Base-by-base conservation (phyloP, 2,113 vertebrate species). In the Antechinus flavipes region DNA sequence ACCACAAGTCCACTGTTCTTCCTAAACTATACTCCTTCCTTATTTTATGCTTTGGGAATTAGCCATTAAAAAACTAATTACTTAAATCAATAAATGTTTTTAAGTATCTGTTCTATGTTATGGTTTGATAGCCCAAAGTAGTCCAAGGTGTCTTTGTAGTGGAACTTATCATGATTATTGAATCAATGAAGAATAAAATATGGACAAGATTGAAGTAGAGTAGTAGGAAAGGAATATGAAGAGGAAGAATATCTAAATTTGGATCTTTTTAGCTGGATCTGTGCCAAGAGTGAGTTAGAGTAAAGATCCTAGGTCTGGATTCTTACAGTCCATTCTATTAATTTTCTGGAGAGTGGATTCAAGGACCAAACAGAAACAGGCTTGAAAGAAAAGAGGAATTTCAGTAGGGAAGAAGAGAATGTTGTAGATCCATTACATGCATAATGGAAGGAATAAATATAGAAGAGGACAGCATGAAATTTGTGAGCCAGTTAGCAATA, bases 401-500 rank as follows among this genome's bases (percentile, higher is more conserved):
- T 84, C 35, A 84, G 0, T 84, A 84, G 68, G 16, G 8, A 42
- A 84, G 35, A 84, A 84, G 19, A n/a, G 16, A 42, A 42, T 42
- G 68, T 1, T 42, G 5, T 76, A 1, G 35, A 76, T 76, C 35
- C 35, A 22, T 76, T 76, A 19, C 68, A 76, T 76, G 35, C 68
- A 76, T 76, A 35, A 76, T 84, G 22, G 68, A 76, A 23, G 68
- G 68, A 42, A 8, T 42, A 42, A 35, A 84, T 14, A 16, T 42
- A 8, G n/a, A 35, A 68, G n/a, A n/a, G 6, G n/a, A 84, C n/a
- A 42, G n/a, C 35, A 96, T 95, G 49, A 96, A 96, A 53, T 97
- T 93, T 93, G 50, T 90, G 91, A 97, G 93, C 95, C 93, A 98
- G 58, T 93, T 96, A 94, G 54, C 95, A 96, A 96, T 96, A 91